Evolutionary conservation across 92 coral and sea anemone species (phyloP), one percentile per base, ranked within the genome.

Genomic region (Chrysogorgia sp.): DNA sequence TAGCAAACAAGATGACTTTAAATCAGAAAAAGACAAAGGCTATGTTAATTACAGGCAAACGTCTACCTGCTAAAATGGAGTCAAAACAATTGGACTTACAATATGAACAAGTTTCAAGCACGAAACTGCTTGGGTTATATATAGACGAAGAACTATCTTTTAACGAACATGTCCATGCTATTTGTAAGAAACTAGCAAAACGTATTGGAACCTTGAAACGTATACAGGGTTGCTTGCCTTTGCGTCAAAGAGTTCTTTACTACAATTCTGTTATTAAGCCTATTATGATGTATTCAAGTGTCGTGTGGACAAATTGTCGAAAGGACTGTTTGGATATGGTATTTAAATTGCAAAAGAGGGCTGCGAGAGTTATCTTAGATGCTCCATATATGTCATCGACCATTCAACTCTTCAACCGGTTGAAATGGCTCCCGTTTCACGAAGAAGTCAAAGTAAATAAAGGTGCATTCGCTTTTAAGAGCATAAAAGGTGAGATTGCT

Each of bases 381-480:
- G 81, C 63, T 22, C 52, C 61, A 59, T 65, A 61, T 19, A 82
- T 78, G 63, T 78, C 74, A 24, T 63, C 64, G 33, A 82, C 81
- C 14, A 67, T 61, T 47, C 63, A 58, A 58, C 63, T 58, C 30
- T 58, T 58, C 41, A 28, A 64, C 15, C 61, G 56, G 53, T 47
- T 72, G 43, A 75, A 75, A 23, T 82, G 74, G 86, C 63, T 82
- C 43, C 86, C 86, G 34, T 82, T 82, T 41, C 61, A 82, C 19
- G 86, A 82, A 23, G 81, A 82, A 74, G 40, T 33, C 26, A 82
- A 72, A 31, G 65, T 82, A 12, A 82, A 72, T 33, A 81, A 81
- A 52, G 58, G 22, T 52, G 58, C 23, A 52, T 52, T 52, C 23
- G 58, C 58, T 52, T 52, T 3, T 2, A 52, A 52, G n/a, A 52